Evolutionary conservation across 2,888 invertebrate species (phyloP).

Genomic region (Oxytorus armatus): DNA sequence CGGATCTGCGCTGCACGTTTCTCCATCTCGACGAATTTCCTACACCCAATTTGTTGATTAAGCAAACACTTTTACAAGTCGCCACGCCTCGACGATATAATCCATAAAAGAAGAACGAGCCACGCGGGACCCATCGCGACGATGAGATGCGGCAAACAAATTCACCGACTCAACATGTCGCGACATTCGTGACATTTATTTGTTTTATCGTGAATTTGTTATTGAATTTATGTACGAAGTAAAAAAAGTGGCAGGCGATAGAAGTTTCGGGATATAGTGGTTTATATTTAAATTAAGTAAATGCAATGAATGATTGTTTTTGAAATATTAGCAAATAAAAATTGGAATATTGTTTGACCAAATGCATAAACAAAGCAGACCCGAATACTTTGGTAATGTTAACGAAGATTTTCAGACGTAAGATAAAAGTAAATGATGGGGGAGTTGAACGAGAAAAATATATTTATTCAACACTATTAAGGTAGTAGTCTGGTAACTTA

Average conservation of each 20-base stretch:
- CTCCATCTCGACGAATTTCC: slow-evolving; percentile 37
- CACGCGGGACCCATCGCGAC: not conserved
- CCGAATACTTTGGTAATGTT: too few relatives aligned
- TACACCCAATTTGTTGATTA: slow-evolving; percentile 68
- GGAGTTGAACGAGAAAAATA: slow-evolving; percentile 9
- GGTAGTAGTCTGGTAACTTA: too few relatives aligned
- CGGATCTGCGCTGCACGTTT: slow-evolving; percentile 8
- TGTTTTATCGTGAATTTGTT: not conserved
- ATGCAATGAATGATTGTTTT: too few relatives aligned
- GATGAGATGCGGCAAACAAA: not conserved
- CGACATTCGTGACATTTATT: not conserved
- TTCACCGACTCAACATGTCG: slow-evolving; percentile 2
- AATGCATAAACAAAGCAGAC: too few relatives aligned
- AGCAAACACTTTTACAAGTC: slow-evolving; percentile 55
- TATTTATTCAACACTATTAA: not conserved
- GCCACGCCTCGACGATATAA: slow-evolving; percentile 25
- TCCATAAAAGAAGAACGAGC: slow-evolving; percentile 8
- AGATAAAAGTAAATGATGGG: not conserved
- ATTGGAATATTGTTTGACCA: too few relatives aligned
- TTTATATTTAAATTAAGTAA: too few relatives aligned
- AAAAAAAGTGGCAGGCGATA: not conserved
- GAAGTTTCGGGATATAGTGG: not conserved
- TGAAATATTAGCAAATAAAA: too few relatives aligned
- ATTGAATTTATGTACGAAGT: not conserved
- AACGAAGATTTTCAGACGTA: too few relatives aligned